phyloP scores from a whole-genome alignment of 2,797 vertebrate species.

The Crax fasciolata region DNA sequence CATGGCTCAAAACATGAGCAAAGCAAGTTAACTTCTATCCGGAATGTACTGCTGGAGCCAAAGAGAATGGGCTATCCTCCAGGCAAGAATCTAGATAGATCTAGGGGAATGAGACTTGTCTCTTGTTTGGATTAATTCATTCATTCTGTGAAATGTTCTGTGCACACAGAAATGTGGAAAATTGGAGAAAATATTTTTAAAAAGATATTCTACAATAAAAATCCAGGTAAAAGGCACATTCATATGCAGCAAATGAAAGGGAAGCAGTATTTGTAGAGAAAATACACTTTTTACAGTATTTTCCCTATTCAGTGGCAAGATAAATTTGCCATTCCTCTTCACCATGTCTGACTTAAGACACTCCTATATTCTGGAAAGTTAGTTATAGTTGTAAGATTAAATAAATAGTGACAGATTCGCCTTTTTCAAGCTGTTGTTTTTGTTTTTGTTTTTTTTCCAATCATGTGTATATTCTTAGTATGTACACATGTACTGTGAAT shows the following conservation, averaged over 20 bases:
- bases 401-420: not conserved
- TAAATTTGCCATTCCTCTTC: not conserved
- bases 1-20: not conserved
- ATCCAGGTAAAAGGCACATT: not conserved
- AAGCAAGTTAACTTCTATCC: not conserved
- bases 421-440: not conserved
- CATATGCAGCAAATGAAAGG: not conserved
- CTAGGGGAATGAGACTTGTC: not conserved
- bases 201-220: not conserved
- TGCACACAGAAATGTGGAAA: not conserved
- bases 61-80: not conserved
- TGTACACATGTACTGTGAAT: not conserved
- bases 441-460: not conserved
- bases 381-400: not conserved
- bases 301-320: not conserved
- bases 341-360: not conserved
- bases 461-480: not conserved
- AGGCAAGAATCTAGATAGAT: accelerated
- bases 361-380: not conserved
- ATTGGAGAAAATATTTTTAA: not conserved
- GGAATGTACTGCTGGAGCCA: not conserved
- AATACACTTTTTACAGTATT: not conserved
- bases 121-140: not conserved
- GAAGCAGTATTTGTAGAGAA: not conserved
- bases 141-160: not conserved